Evolutionary conservation across 2,113 vertebrate genomes (phyloP), one percentile per base, ranked within the genome.

Genomic region (Mugil cephalus): DNA sequence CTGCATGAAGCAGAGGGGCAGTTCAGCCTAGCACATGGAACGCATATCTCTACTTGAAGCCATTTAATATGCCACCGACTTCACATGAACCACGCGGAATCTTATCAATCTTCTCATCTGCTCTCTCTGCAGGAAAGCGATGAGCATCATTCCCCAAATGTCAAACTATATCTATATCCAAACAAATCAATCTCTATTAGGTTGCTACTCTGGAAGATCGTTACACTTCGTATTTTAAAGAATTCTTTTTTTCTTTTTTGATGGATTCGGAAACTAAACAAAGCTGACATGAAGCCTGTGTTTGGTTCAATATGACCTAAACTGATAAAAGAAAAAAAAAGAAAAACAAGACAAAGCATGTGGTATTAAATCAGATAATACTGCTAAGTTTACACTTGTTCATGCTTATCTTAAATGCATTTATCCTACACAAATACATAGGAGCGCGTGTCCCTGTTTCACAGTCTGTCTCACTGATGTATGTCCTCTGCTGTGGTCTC

Each of bases 401-500:
- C n/a, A 12, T 10, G 15, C 10, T 1, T 3, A 38, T 42, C 42
- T 43, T 59, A 34, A 15, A 14, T 51, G 36, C 21, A 42, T 42
- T 46, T 30, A 52, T 60, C 8, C 17, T 15, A 68, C 8, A 46
- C n/a, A 35, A 4, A 56, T n/a, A 14, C 15, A 15, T 18, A 18
- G 6, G 2, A 15, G n/a, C n/a, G n/a, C n/a, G n/a, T n/a, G n/a
- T n/a, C n/a, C n/a, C 36, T 73, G 43, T 17, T 76, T 50, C n/a
- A 52, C 53, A n/a, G n/a, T 24, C 17, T 64, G 48, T 81, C 62
- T 79, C 45, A 82, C 60, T 68, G 30, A 46, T 63, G 42, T 62
- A 18, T 70, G 24, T 18, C 59, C 19, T 85, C 30, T 77, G 30
- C 53, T 84, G 38, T 62, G 35, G 43, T 77, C 46, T 77, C 79